Base-by-base conservation (phyloP, 2,888 invertebrate genomes). In the Tinea semifulvella region DNA sequence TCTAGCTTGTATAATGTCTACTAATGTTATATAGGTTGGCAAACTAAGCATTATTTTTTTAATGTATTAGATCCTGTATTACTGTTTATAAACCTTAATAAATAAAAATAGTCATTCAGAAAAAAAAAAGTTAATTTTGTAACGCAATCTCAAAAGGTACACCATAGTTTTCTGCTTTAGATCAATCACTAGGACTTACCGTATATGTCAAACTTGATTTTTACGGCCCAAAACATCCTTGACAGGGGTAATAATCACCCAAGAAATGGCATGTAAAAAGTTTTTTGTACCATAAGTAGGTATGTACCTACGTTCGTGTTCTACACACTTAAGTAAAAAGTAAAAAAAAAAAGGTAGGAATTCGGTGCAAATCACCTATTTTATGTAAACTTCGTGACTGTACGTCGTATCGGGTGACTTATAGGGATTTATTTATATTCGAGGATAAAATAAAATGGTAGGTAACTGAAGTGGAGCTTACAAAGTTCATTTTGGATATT, bases 381-480 rank as follows among this genome's bases (percentile, higher is more conserved):
- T 80, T 77, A 80, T 79, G 80, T 77, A 77, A 79, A 80, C 71
- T 76, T 75, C 80, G 80, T 80, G 80, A 79, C 80, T 80, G 61
- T 64, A 60, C 57, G 63, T 76, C 74, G 65, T 80, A 77, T 77
- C 73, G 73, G 72, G 79, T 76, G 77, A 68, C 73, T 77, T 76
- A 74, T 67, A 70, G 68, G 70, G 74, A 76, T 76, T 74, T 76
- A 73, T 71, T 73, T 73, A 67, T 71, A 70, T 63, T 67, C 56
- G 56, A 46, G 45, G 56, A 54, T 54, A 39, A 27, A 46, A 46
- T 55, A 57, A 57, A 60, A 56, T 53, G 53, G 56, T n/a, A n/a
- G n/a, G n/a, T 55, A 55, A 57, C 56, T 50, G 50, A 59, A 57
- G 58, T 6, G 7, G 26, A n/a, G n/a, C n/a, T n/a, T n/a, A n/a